Evolutionary conservation across 2,888 invertebrate genomes (phyloP).

Genomic region (Epistrophe eligans): DNA sequence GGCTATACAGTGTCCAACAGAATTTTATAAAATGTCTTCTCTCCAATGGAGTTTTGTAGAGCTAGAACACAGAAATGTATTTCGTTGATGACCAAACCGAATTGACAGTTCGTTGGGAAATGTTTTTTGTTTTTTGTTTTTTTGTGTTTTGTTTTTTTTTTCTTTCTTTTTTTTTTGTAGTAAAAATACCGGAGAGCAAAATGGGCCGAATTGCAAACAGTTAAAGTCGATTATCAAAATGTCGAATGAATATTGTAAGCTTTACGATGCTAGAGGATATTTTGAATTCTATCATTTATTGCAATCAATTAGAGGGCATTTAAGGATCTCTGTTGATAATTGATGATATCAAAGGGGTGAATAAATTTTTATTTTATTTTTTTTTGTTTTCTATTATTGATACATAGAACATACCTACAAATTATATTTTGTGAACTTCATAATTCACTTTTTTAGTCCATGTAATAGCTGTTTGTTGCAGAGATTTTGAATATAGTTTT

Average conservation of each 20-base stretch:
- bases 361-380: no score
- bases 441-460: slow-evolving; percentile 10
- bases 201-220: slow-evolving; percentile 26
- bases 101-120: slow-evolving; percentile 35
- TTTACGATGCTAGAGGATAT: slow-evolving; percentile 5
- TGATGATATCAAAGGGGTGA: slow-evolving; percentile 6
- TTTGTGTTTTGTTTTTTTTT: not conserved
- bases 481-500: not conserved
- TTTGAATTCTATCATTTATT: slow-evolving; percentile 32
- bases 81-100: slow-evolving; percentile 28
- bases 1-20: slow-evolving; percentile 36
- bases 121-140: slow-evolving; percentile 7
- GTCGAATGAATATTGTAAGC: slow-evolving; percentile 17
- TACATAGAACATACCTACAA: no score
- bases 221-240: slow-evolving; percentile 32
- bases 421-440: not conserved
- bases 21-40: slow-evolving; percentile 47
- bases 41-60: slow-evolving; percentile 41
- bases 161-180: not conserved
- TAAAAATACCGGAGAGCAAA: not conserved
- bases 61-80: slow-evolving; percentile 15
- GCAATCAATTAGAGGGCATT: slow-evolving; percentile 26
- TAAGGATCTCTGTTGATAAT: slow-evolving; percentile 8
- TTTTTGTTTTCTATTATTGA: not conserved
- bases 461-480: slow-evolving; percentile 3